Evolutionary conservation across 2,797 vertebrate species (phyloP), one percentile per base, ranked within the genome.

Genomic region (Chromis chromis): DNA sequence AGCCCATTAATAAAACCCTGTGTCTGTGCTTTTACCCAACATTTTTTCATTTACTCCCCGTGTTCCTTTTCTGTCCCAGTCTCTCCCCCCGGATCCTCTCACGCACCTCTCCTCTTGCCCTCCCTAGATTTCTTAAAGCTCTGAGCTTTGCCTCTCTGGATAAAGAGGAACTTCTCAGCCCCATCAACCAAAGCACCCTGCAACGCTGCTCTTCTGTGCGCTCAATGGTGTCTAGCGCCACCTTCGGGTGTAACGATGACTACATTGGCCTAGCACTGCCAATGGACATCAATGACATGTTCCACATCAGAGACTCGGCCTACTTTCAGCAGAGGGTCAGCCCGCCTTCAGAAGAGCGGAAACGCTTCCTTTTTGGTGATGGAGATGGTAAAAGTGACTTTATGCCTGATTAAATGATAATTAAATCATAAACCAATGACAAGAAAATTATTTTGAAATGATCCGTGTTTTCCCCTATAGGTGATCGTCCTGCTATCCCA

Each of bases 71-170:
- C 82, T 63, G 25, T 70, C 85, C 87, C 85, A 88, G 84, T 58
- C 89, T 89, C 85, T 89, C 91, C 65, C 87, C 89, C 81, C 81
- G 62, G 71, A 80, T 87, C 88, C 84, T 91, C 80, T 91, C 88
- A 87, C 58, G 66, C 53, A 69, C 88, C 87, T 91, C 84, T 92
- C 88, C 84, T 91, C 67, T 92, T 60, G 74, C 80, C 83, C 84
- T 88, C 69, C 85, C 74, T 92, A 99, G 98, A 94, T 99, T 99
- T 83, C 95, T 99, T 92, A 99, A 99, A 95, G 97, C 98, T 77
- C 94, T 99, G 91, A 99, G 98, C 92, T 99, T 99, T 12, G 98
- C 97, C 64, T 99, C 98, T 0, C 93, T 99, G 91, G 98, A 99
- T 92, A 99, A 98, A 92, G 98, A 99, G 93, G 98, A 99, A 58